Base-by-base conservation (phyloP, 1,140 invertebrate genomes). In the Helicoverpa zea region DNA sequence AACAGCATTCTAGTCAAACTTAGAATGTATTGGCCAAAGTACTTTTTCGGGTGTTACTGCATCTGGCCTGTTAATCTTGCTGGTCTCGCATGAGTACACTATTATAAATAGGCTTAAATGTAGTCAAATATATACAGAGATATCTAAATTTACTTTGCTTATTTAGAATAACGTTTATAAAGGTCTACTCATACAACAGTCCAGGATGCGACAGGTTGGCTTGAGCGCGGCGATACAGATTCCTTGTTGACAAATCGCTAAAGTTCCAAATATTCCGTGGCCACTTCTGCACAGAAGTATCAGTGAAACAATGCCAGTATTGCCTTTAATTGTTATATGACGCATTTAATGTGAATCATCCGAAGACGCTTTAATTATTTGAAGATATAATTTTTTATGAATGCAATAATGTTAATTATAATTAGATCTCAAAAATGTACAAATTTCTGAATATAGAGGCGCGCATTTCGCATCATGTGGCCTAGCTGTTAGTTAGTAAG, bases 381-480 rank as follows among this genome's bases (percentile, higher is more conserved):
- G 73, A 83, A 75, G 58, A 84, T 87, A 64, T 85, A 82, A 84
- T 83, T 84, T 76, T 79, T 43, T 43, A 43, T 43, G 52, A 79
- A 79, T 79, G 64, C 76, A 79, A 79, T 68, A 68, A 78, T 79
- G 52, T 79, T 79, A 70, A 51, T 89, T 63, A 43, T 59, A 51
- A 77, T 77, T 87, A 82, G 89, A 91, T 91, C 90, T 92, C 89
- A 88, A 84, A 66, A 66, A 82, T 89, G 88, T 90, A 91, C 88
- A 90, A 91, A 88, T 80, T 79, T 75, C 74, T 74, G 58, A 79
- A 54, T 35, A 56, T 83, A 83, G 63, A 77, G 63, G 82, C 76
- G 52, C 78, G 66, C 56, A 66, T 61, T 84, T 79, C 75, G 81
- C 66, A 52, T 80, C 78, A 73, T 85, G 88, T 87, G 88, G 88